These are phyloP conservation scores for Ibycter americanus DNA, from an alignment of 2,797 vertebrate genomes.

Conservation along the genomic window DNA sequence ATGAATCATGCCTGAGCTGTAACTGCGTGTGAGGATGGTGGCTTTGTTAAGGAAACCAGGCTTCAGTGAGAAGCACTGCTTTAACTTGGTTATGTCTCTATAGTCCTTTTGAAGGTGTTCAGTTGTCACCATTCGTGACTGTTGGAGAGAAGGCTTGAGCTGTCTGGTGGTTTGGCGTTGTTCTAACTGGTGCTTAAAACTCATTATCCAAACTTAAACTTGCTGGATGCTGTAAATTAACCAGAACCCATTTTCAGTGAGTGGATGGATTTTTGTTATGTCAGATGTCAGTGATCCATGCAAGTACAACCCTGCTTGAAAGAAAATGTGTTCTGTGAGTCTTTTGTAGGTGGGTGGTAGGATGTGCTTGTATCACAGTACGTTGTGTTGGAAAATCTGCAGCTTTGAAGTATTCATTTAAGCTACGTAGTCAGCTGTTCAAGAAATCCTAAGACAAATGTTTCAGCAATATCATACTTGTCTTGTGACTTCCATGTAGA, in stretches of 20 bases:
- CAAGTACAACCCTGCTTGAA: neutral
- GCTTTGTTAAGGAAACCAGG: neutral
- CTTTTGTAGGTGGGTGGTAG: neutral
- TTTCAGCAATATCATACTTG: neutral
- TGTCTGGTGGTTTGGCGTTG: neutral
- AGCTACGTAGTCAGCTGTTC: neutral
- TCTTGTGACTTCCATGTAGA: neutral
- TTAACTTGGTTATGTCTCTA: accelerated
- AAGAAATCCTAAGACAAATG: neutral
- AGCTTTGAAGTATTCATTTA: neutral
- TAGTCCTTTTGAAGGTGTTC: neutral
- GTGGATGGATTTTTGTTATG: neutral
- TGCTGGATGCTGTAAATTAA: neutral
- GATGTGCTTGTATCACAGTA: neutral
- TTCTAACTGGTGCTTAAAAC: neutral
- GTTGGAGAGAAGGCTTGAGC: neutral
- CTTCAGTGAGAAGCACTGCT: neutral
- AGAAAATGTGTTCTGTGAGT: neutral
- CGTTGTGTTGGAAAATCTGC: neutral
- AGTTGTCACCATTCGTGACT: accelerated
- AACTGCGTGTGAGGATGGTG: neutral
- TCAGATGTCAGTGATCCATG: neutral
- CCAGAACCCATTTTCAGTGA: neutral
- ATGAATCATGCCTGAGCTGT: neutral
- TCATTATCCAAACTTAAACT: neutral